Conservation (phyloP, 2,797 vertebrate genomes). For the Pseudochirops cupreus region DNA sequence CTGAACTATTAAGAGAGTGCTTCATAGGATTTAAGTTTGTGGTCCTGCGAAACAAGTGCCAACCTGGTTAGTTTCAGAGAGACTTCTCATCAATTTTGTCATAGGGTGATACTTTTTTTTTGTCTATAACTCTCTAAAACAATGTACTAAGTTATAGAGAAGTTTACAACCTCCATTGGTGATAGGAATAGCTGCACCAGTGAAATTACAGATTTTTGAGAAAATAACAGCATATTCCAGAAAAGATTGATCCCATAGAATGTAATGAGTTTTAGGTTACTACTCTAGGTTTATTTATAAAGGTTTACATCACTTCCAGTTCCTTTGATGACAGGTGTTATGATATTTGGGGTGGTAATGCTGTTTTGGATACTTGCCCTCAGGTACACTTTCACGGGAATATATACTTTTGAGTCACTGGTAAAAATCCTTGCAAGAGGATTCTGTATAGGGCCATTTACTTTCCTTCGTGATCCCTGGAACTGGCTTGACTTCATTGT, state of each 20-base stretch:
- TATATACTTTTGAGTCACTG: constrained; percentile 98
- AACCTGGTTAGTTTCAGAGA: not conserved
- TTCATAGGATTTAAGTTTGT: not conserved
- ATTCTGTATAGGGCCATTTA: constrained; percentile 96
- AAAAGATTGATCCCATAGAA: not conserved
- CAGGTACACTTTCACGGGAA: constrained; percentile 96
- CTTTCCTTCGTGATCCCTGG: constrained; percentile 98
- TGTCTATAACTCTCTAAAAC: not conserved
- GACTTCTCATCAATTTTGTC: not conserved
- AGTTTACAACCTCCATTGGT: not conserved
- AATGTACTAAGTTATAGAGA: not conserved
- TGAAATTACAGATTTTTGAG: not conserved
- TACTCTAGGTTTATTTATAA: not conserved
- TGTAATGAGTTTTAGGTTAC: not conserved
- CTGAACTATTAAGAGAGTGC: not conserved
- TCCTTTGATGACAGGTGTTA: not conserved
- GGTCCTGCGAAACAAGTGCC: not conserved
- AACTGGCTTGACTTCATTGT: constrained; percentile 99
- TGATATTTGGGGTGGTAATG: constrained; percentile 43
- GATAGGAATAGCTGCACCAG: not conserved
- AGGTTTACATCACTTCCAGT: not conserved
- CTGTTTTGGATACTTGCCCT: constrained; percentile 65
- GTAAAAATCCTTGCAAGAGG: constrained; percentile 97
- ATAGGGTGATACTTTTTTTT: not conserved
- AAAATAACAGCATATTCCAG: not conserved